These are phyloP conservation scores for Pogonophryne albipinna DNA, from an alignment of 2,797 vertebrate genomes.

Conservation along the genomic window DNA sequence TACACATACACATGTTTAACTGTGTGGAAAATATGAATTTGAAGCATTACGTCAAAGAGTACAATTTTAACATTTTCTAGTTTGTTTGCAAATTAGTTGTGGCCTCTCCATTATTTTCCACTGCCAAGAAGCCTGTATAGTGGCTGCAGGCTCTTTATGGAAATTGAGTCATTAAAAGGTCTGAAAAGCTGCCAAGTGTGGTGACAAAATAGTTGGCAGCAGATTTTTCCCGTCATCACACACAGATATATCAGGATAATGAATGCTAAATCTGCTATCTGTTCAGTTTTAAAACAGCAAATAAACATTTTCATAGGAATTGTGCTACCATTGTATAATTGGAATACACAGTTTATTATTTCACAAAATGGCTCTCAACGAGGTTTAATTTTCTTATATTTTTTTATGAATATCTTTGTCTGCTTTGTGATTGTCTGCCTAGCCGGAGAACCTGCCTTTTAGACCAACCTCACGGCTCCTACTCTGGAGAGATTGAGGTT, in stretches of 20 bases:
- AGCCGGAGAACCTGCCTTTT: no score
- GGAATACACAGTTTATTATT: background rate
- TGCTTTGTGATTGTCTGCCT: no score
- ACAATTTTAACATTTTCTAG: background rate
- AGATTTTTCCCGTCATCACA: background rate
- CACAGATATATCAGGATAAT: background rate
- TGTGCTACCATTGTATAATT: background rate
- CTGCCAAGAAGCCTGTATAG: background rate
- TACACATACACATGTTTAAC: background rate
- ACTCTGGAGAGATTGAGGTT: no score
- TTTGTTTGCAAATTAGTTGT: background rate
- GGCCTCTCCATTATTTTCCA: no score
- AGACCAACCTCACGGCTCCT: no score
- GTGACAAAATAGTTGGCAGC: slow-evolving; percentile 13
- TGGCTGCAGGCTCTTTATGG: slow-evolving; percentile 18
- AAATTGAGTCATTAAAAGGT: slow-evolving; percentile 26
- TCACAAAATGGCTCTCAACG: background rate
- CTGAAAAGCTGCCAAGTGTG: slow-evolving; percentile 9
- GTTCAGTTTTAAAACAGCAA: slow-evolving; percentile 6
- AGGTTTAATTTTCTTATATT: background rate
- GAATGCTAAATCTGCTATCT: slow-evolving; percentile 1
- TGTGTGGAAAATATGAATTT: background rate
- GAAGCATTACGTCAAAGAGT: background rate
- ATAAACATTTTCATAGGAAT: background rate
- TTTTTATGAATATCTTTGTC: no score